Conservation (phyloP, 1,140 invertebrate species). For the Procambarus clarkii region DNA sequence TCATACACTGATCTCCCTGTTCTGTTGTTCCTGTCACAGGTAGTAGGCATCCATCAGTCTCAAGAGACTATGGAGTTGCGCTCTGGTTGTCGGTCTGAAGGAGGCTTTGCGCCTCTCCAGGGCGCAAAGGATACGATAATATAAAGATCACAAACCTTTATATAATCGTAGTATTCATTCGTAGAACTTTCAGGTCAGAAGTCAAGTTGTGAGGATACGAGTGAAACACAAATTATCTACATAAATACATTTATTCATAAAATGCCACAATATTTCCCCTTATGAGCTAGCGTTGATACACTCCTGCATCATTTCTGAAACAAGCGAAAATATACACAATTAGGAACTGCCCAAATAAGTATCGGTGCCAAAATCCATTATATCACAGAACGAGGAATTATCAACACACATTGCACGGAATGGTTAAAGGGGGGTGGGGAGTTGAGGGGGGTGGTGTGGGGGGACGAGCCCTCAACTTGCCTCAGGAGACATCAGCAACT, state of each 20-base stretch:
- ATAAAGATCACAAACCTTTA: no score
- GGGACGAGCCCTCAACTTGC: background rate
- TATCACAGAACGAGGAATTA: constrained; percentile 48
- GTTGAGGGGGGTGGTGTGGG: background rate
- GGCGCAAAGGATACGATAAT: no score
- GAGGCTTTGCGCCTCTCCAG: no score
- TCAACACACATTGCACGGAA: constrained; percentile 38
- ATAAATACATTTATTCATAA: constrained; percentile 52
- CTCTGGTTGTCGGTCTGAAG: no score
- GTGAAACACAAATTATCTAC: constrained; percentile 31
- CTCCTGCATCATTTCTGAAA: constrained; percentile 54
- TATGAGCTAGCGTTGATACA: constrained; percentile 22
- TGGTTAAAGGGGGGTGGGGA: background rate
- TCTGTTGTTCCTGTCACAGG: no score
- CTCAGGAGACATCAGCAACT: background rate
- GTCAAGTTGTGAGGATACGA: background rate
- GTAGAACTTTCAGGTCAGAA: no score
- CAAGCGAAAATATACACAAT: constrained; percentile 42
- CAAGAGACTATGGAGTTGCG: no score
- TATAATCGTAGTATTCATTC: no score
- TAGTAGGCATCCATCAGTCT: no score
- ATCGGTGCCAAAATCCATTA: constrained; percentile 15
- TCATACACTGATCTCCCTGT: no score
- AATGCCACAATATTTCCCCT: constrained; percentile 44
- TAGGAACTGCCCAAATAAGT: constrained; percentile 28